A percentile compares a stretch with the other conserved stretches of the same genome.
Evolutionary conservation across 1,140 invertebrate species (phyloP).

Genomic region (Nasonia giraulti): DNA sequence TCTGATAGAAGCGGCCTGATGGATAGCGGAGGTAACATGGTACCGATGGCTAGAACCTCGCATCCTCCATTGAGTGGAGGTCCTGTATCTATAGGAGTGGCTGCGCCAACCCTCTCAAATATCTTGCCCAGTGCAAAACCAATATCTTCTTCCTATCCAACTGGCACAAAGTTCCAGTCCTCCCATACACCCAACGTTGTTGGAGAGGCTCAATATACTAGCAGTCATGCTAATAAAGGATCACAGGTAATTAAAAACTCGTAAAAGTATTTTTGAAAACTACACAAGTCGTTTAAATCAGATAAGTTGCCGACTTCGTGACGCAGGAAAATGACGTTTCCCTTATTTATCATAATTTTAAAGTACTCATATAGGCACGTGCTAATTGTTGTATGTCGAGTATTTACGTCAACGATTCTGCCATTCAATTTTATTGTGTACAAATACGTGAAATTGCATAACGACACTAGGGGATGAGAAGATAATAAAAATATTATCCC

Average conservation of each 20-base stretch:
- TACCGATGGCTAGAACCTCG: constrained; percentile 64
- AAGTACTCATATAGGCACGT: not conserved
- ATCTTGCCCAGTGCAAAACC: constrained; percentile 67
- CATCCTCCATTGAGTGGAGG: constrained; percentile 66
- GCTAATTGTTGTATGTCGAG: not conserved
- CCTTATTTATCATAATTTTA: not conserved
- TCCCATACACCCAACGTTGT: constrained; percentile 60
- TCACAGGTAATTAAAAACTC: constrained; percentile 37
- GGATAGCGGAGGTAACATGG: constrained; percentile 60
- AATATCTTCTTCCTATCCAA: constrained; percentile 66
- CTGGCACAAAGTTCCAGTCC: constrained; percentile 73
- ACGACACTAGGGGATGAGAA: no score
- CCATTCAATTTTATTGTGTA: no score
- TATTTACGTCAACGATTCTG: no score
- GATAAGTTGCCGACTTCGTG: no score
- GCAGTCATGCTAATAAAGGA: constrained; percentile 46
- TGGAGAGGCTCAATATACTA: constrained; percentile 54
- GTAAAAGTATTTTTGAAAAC: not conserved
- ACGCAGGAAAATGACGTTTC: no score
- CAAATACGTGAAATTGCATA: no score
- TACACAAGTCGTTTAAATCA: not conserved
- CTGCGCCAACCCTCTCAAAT: constrained; percentile 62
- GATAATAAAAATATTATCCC: no score
- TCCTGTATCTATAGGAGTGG: constrained; percentile 56
- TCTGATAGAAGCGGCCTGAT: constrained; percentile 53